phyloP scores from a whole-genome alignment of 2,888 invertebrate genomes.

The Bhutanitis thaidina region DNA sequence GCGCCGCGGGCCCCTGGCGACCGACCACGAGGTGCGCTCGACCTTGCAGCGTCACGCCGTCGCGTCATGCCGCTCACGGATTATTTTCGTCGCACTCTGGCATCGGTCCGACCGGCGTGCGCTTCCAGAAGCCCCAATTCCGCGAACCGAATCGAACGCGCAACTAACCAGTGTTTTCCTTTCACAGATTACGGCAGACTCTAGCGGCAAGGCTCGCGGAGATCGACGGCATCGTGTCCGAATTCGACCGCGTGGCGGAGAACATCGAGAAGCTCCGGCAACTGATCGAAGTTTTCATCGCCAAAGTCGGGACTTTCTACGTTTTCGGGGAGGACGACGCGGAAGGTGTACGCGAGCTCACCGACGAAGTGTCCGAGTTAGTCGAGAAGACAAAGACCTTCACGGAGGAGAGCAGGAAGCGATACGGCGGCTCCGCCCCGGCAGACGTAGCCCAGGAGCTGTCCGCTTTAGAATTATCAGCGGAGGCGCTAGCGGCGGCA shows the following conservation, averaged over 20 bases:
- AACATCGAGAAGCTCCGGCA: conserved; percentile 85
- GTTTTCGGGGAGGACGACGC: conserved; percentile 87
- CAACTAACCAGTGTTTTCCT: conserved; percentile 41
- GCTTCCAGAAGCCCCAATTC: conserved; percentile 43
- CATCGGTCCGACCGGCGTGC: conserved; percentile 54
- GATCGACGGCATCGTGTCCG: conserved; percentile 86
- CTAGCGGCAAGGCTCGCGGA: conserved; percentile 88
- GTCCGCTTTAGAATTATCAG: conserved; percentile 89
- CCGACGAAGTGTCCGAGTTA: conserved; percentile 77
- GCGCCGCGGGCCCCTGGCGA: conserved; percentile 69
- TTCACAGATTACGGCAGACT: conserved; percentile 88
- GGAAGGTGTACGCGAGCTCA: conserved; percentile 79
- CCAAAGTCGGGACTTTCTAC: conserved; percentile 85
- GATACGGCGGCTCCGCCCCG: conserved; percentile 84
- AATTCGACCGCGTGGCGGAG: conserved; percentile 86
- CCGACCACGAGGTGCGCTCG: conserved; percentile 65
- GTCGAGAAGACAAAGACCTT: conserved; percentile 80
- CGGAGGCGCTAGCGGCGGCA: conserved; percentile 87
- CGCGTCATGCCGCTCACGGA: conserved; percentile 63
- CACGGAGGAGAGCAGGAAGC: conserved; percentile 79
- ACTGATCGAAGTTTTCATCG: conserved; percentile 82
- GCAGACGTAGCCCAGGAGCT: conserved; percentile 90
- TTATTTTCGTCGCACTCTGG: conserved; percentile 76
- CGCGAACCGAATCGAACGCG: conserved; percentile 39
- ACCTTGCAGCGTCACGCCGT: conserved; percentile 67